Percentiles rank a stretch among this genome's conserved stretches.
phyloP scores from a whole-genome alignment of 2,113 vertebrate genomes.

The Lophius piscatorius region DNA sequence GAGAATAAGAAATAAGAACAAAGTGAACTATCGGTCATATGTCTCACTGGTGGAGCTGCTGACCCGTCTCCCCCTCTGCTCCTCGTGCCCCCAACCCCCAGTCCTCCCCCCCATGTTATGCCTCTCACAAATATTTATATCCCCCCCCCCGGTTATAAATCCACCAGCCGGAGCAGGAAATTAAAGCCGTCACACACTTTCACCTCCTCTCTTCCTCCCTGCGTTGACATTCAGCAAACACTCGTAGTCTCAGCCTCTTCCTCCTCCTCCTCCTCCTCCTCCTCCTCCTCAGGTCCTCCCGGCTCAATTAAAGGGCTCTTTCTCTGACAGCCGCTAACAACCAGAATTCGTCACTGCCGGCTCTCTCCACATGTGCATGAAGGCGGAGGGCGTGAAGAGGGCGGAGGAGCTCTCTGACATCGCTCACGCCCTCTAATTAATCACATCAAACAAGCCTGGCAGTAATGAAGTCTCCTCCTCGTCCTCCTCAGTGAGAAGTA shows the following conservation, averaged over 20 bases:
- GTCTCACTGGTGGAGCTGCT: background rate
- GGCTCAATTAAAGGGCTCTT: conserved; percentile 73
- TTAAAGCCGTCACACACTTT: conserved; percentile 63
- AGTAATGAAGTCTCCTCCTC: conserved; percentile 40
- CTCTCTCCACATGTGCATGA: conserved; percentile 16
- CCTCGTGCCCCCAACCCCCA: conserved; percentile 20
- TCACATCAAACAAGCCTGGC: conserved; percentile 60
- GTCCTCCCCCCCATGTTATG: conserved; percentile 1
- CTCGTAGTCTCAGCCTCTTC: conserved; percentile 8
- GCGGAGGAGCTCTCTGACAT: conserved; percentile 40
- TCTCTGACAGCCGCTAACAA: conserved; percentile 71
- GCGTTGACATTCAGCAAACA: conserved; percentile 43
- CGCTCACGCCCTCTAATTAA: conserved; percentile 66
- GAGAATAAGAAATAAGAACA: no score
- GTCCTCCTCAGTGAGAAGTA: conserved; percentile 20
- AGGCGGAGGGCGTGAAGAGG: background rate
- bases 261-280: conserved; percentile 41
- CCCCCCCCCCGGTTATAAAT: conserved; percentile 61
- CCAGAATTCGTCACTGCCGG: conserved; percentile 65
- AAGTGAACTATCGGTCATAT: background rate
- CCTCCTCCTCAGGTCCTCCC: conserved; percentile 47
- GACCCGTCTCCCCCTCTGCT: conserved; percentile 1
- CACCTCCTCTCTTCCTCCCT: conserved; percentile 23
- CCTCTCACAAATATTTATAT: conserved; percentile 30
- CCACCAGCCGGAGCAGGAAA: conserved; percentile 67